Conservation (phyloP, 2,888 invertebrate species). For the Ctenicera cuprea region DNA sequence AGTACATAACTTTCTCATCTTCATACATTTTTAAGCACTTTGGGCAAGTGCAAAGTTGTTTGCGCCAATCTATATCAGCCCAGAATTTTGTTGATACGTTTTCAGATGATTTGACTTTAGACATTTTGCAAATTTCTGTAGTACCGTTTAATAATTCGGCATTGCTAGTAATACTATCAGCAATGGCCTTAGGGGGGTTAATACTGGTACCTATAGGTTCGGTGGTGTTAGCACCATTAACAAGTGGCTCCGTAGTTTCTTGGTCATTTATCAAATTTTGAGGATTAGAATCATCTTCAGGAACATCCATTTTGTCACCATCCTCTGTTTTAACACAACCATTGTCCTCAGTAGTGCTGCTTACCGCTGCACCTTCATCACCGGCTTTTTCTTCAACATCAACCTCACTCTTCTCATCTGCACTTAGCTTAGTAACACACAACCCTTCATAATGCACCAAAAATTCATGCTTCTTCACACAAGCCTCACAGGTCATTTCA, state of each 20-base stretch:
- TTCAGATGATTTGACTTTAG: conserved; percentile 69
- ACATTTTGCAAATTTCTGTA: conserved; percentile 67
- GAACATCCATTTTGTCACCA: conserved; percentile 5
- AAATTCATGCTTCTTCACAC: conserved; percentile 86
- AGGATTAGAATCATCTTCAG: background rate
- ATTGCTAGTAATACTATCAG: conserved; percentile 48
- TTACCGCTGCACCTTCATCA: background rate
- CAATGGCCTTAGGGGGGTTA: background rate
- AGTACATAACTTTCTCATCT: conserved; percentile 80
- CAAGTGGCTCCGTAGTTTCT: no score
- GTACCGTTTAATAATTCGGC: conserved; percentile 11
- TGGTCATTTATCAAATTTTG: no score
- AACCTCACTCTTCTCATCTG: conserved; percentile 28
- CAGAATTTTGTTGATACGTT: conserved; percentile 81
- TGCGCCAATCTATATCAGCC: conserved; percentile 83
- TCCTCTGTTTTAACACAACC: conserved; percentile 8
- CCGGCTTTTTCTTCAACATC: background rate
- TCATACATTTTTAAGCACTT: conserved; percentile 83
- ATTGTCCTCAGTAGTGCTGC: background rate
- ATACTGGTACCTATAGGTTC: background rate
- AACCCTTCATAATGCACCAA: conserved; percentile 81
- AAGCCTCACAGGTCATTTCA: conserved; percentile 89
- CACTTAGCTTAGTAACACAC: conserved; percentile 60
- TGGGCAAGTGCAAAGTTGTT: conserved; percentile 82
- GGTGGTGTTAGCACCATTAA: background rate